Evolutionary conservation across 1,140 invertebrate species (phyloP).

Genomic region (Eulimnadia texana): DNA sequence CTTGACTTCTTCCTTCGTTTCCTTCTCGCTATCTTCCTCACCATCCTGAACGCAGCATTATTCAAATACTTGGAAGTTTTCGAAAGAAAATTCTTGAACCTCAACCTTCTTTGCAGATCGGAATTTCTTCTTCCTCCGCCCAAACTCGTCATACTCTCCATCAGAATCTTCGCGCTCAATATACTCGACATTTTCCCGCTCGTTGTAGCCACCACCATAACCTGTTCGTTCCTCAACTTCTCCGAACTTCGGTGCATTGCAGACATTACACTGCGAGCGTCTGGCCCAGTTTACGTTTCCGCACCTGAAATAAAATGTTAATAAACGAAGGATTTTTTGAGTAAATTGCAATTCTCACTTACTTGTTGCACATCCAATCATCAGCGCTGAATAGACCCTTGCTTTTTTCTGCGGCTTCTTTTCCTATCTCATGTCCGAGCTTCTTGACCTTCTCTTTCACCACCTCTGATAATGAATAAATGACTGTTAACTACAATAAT

Average conservation of each 20-base stretch:
- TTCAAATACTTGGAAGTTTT: no score
- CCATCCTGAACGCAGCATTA: slow-evolving; percentile 23
- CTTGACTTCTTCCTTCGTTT: slow-evolving; percentile 27
- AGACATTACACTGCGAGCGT: slow-evolving; percentile 92
- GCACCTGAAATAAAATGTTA: slow-evolving; percentile 46
- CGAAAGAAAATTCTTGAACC: no score
- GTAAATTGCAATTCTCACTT: slow-evolving; percentile 19
- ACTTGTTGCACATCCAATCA: slow-evolving; percentile 98
- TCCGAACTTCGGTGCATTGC: slow-evolving; percentile 92
- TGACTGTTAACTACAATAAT: slow-evolving; percentile 2
- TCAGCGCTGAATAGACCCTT: slow-evolving; percentile 95
- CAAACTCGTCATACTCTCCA: slow-evolving; percentile 93
- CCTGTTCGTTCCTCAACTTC: slow-evolving; percentile 68
- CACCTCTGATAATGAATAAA: slow-evolving; percentile 31
- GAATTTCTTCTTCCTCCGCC: slow-evolving; percentile 65
- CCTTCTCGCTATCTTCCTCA: slow-evolving; percentile 23
- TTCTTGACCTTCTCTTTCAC: slow-evolving; percentile 65
- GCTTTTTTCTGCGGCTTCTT: slow-evolving; percentile 93
- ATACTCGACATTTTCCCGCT: slow-evolving; percentile 83
- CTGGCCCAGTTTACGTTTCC: slow-evolving; percentile 99
- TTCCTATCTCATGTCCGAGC: slow-evolving; percentile 91
- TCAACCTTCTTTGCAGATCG: slow-evolving; percentile 23
- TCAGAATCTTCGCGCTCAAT: slow-evolving; percentile 68
- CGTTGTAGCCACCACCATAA: slow-evolving; percentile 82
- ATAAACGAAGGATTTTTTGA: slow-evolving; percentile 11